Conservation (phyloP, 2,888 invertebrate genomes). For the Ellobium chinense region DNA sequence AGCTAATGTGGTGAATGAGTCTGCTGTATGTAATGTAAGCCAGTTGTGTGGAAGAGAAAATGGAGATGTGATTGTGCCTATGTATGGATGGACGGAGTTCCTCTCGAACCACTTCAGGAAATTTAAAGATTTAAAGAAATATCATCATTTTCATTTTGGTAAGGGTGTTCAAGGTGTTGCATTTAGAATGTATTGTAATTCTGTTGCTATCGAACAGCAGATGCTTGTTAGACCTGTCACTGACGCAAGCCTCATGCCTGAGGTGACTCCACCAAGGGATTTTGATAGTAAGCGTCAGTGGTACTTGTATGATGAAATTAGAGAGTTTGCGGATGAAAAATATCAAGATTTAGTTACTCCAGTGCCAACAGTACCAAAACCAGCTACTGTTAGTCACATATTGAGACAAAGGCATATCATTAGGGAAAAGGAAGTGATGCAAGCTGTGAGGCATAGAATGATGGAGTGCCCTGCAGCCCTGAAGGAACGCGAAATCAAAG, state of each 20-base stretch:
- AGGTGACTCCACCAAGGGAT: too few species aligned
- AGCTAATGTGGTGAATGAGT: slow-evolving; percentile 8
- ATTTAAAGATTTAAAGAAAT: slow-evolving; percentile 35
- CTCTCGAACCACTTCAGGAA: slow-evolving; percentile 23
- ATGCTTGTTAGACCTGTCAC: too few species aligned
- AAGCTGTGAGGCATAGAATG: neutral
- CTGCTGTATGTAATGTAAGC: neutral
- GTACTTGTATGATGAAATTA: slow-evolving; percentile 21
- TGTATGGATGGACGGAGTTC: slow-evolving; percentile 34
- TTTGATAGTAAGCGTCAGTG: neutral
- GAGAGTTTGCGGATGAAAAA: slow-evolving; percentile 5
- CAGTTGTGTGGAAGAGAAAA: slow-evolving; percentile 40
- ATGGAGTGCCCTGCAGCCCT: neutral
- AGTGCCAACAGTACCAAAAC: neutral
- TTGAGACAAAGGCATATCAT: neutral
- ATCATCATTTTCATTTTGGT: slow-evolving; percentile 35
- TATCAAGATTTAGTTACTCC: neutral
- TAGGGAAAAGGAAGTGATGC: neutral
- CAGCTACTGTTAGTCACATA: neutral
- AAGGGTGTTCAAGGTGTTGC: too few species aligned
- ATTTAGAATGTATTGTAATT: too few species aligned
- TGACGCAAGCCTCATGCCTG: too few species aligned
- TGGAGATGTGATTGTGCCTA: slow-evolving; percentile 42
- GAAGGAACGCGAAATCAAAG: neutral
- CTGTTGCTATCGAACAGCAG: too few species aligned